Base-by-base conservation (phyloP, 2,797 vertebrate species). In the Danio choprae region DNA sequence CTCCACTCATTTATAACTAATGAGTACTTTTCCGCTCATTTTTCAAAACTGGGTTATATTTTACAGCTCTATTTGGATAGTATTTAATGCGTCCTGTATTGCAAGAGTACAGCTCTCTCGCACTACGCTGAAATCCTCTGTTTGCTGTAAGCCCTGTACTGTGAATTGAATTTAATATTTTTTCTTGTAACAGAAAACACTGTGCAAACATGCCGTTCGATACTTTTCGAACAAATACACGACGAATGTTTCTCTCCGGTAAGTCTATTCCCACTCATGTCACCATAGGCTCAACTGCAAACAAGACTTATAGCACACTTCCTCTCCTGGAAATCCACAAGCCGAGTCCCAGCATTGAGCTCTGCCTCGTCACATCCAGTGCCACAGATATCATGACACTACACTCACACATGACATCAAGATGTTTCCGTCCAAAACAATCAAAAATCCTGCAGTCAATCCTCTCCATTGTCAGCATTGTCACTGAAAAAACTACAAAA, bases 401-500 rank as follows among this genome's bases (percentile, higher is more conserved):
- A 22, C 65, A 69, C 46, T 51, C 67, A 69, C 46, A 51, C 20
- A 48, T 36, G 9, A 40, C 48, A 53, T 8, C 16, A 46, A 50
- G 48, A 55, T 48, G 74, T 83, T 77, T 86, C 74, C 62, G 68
- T 84, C 63, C 75, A 85, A 86, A 60, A 70, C 55, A 62, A 79
- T 81, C 76, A 79, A 83, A 74, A 12, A 64, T n/a, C 81, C 63
- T 63, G 16, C 48, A 48, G 53, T 44, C 5, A 70, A 36, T 48
- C 40, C 72, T 69, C 65, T 72, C 44, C 40, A 67, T 9, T 58
- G 4, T 15, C 44, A 69, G 10, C 58, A 71, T 48, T 65, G 81
- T 85, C 87, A 81, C 87, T 88, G 84, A 91, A 89, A 91, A 89
- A 88, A 29, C 29, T 29, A 29, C 29, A 29, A 46, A 46, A 46